These are phyloP conservation scores for Tipula lateralis DNA, from an alignment of 2,888 invertebrate genomes.

Conservation along the genomic window DNA sequence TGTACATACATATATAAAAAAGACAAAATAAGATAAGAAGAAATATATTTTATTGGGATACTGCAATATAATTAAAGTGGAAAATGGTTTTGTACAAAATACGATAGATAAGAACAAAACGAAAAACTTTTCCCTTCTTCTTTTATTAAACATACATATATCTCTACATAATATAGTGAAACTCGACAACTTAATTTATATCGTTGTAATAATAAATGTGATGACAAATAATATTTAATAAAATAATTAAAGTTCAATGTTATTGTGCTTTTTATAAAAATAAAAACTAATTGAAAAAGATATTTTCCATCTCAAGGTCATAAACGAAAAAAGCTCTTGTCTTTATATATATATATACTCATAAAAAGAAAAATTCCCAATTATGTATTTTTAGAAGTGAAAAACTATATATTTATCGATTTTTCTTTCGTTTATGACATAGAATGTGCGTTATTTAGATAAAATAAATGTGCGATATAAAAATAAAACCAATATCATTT, in stretches of 20 bases:
- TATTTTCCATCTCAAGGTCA: neutral
- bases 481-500: neutral
- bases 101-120: constrained; percentile 2
- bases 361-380: neutral
- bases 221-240: neutral
- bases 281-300: neutral
- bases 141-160: neutral
- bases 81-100: neutral
- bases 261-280: neutral
- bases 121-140: neutral
- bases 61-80: constrained; percentile 14
- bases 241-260: neutral
- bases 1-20: neutral
- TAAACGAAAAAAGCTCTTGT: neutral
- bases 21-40: neutral
- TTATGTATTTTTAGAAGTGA: constrained; percentile 6
- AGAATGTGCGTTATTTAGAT: neutral
- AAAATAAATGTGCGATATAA: neutral
- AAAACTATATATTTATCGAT: neutral
- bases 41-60: neutral
- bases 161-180: neutral
- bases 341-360: neutral
- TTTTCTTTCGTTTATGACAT: neutral
- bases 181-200: neutral
- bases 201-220: neutral